Percentiles rank a stretch among this genome's conserved stretches.
Evolutionary conservation across 2,113 vertebrate species (phyloP).

Genomic region (Oreochromis tanganicae): DNA sequence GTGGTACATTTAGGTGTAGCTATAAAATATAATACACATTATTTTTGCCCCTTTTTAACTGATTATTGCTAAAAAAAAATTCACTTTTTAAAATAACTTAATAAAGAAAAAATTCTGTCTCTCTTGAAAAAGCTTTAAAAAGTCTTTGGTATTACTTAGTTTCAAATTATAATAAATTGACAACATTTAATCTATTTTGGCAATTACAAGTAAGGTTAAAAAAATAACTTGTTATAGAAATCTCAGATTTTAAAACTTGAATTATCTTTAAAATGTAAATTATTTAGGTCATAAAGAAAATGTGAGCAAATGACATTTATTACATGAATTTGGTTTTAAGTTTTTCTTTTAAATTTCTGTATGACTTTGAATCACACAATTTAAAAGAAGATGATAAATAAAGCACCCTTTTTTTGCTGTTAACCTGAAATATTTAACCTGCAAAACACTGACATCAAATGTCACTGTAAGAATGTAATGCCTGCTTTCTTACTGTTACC

Average conservation of each 20-base stretch:
- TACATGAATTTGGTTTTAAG: not conserved
- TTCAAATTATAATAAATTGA: not conserved
- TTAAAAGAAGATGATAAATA: not conserved
- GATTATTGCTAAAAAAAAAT: not conserved
- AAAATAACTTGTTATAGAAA: not conserved
- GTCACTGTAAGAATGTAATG: not conserved
- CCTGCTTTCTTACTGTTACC: not conserved
- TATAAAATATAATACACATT: not conserved
- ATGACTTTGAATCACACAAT: not conserved
- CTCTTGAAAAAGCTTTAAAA: not conserved
- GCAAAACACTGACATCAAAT: not conserved
- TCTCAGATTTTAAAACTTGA: not conserved
- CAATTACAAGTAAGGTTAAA: not conserved
- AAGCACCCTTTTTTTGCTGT: not conserved
- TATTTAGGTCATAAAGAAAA: not conserved
- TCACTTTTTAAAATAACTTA: not conserved
- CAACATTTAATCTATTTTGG: not conserved
- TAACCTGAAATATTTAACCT: not conserved
- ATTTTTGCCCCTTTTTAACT: not conserved
- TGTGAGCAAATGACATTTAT: not conserved
- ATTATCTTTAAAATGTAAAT: not conserved
- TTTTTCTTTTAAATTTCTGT: not conserved
- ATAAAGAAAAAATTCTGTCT: not conserved
- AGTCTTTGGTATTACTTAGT: not conserved
- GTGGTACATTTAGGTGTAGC: not conserved